Percentiles rank a stretch among this genome's conserved stretches.
Evolutionary conservation across 2,797 vertebrate species (phyloP).

Genomic region (Argentina silus): DNA sequence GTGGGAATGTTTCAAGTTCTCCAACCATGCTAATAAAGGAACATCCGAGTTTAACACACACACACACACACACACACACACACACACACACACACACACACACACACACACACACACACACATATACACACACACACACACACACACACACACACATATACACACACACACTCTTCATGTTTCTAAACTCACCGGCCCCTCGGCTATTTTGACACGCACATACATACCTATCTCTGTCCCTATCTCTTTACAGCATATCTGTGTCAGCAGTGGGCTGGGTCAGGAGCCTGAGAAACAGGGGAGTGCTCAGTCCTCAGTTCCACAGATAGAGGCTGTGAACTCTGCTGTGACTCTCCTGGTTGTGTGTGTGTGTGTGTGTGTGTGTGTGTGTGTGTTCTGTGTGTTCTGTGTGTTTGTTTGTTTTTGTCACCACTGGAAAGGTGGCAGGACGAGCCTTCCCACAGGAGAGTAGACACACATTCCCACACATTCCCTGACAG

Average conservation of each 20-base stretch:
- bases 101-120: neutral
- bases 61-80: neutral
- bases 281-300: conserved; percentile 72
- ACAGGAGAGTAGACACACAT: conserved; percentile 54
- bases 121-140: too few species aligned
- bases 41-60: neutral
- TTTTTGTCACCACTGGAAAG: conserved; percentile 69
- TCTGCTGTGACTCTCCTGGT: conserved; percentile 44
- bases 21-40: neutral
- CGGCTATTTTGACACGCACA: conserved; percentile 55
- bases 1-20: conserved; percentile 36
- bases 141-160: conserved; percentile 2
- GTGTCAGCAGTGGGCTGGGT: conserved; percentile 70
- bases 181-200: conserved; percentile 37
- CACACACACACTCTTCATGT: conserved; percentile 33
- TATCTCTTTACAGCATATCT: conserved; percentile 70
- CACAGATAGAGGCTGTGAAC: conserved; percentile 63
- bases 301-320: conserved; percentile 66
- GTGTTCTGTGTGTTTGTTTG: conserved; percentile 34
- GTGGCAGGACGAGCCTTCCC: conserved; percentile 68
- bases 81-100: neutral
- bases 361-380: conserved; percentile 34
- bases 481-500: conserved; percentile 50
- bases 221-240: conserved; percentile 63
- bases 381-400: conserved; percentile 20